Conservation (phyloP, 2,888 invertebrate species). For the Lasioglossum oenotherae region DNA sequence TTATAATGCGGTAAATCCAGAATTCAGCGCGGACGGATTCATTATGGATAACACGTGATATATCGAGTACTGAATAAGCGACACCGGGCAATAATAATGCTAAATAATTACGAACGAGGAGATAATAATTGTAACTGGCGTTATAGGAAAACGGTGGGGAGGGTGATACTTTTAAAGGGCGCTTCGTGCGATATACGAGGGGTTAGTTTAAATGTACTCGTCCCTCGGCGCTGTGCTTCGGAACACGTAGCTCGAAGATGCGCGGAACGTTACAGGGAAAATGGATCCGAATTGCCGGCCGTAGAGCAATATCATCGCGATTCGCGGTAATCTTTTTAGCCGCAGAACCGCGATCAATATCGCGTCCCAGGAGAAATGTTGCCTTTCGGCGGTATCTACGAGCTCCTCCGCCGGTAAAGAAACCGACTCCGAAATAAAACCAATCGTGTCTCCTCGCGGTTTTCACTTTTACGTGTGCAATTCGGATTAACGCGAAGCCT, state of each 20-base stretch:
- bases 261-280: constrained; percentile 13
- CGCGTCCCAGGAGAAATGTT: constrained; percentile 65
- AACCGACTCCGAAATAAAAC: neutral
- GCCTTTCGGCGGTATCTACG: constrained; percentile 58
- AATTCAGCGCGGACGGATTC: neutral
- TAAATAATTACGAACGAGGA: neutral
- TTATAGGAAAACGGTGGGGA: neutral
- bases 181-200: neutral
- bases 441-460: neutral
- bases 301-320: constrained; percentile 56
- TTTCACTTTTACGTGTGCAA: neutral
- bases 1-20: neutral
- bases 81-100: neutral
- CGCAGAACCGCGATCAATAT: constrained; percentile 69
- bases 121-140: neutral
- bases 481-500: neutral
- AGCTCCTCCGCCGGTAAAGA: constrained; percentile 17
- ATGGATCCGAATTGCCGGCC: constrained; percentile 19
- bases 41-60: neutral
- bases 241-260: constrained; percentile 4
- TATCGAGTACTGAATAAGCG: neutral
- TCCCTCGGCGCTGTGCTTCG: neutral
- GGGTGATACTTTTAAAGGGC: neutral
- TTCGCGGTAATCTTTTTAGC: constrained; percentile 67
- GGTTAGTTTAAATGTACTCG: neutral